Conservation (phyloP, 2,113 vertebrate genomes). For the Megaceryle torquata region DNA sequence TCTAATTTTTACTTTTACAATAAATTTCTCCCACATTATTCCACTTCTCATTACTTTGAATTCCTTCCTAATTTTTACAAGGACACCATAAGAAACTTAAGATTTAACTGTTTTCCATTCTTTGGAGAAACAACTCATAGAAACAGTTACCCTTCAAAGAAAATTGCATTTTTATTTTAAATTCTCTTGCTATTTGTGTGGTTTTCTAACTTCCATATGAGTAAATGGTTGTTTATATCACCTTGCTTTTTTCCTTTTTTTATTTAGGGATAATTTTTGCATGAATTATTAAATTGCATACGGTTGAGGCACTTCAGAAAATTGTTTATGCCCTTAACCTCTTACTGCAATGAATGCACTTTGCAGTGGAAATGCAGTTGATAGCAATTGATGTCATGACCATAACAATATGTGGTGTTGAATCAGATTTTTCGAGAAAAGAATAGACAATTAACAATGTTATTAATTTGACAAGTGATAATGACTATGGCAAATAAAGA, state of each 20-base stretch:
- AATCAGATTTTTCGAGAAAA: conserved; percentile 17
- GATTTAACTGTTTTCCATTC: not conserved
- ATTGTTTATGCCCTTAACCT: conserved; percentile 19
- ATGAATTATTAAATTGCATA: not conserved
- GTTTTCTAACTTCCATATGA: not conserved
- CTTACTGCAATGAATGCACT: not conserved
- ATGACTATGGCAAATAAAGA: not conserved
- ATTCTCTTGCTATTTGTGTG: not conserved
- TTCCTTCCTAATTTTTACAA: not conserved
- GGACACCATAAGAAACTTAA: not conserved
- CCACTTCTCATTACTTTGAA: not conserved
- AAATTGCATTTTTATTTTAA: not conserved
- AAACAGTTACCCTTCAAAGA: not conserved
- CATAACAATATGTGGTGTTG: not conserved
- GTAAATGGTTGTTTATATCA: not conserved
- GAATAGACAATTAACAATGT: not conserved
- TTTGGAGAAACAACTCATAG: not conserved
- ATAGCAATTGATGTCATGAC: not conserved
- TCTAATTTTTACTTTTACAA: not conserved
- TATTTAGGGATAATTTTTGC: not conserved
- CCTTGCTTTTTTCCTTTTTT: not conserved
- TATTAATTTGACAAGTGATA: not conserved
- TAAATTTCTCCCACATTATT: not conserved
- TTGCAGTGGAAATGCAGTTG: not conserved
- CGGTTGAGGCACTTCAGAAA: not conserved